Evolutionary conservation across 2,888 invertebrate genomes (phyloP).

Genomic region (Trypoxylon attenuatum): DNA sequence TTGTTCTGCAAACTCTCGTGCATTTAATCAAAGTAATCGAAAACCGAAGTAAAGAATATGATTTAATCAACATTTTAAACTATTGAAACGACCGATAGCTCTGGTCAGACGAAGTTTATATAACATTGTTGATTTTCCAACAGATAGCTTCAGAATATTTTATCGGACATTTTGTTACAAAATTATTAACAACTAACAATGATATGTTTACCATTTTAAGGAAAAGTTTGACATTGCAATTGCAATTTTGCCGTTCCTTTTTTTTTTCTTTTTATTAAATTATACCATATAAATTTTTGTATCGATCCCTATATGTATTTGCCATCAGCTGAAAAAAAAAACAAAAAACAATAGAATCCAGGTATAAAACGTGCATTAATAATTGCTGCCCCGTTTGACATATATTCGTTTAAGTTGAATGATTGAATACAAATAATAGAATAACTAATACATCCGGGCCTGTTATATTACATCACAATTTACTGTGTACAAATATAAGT

Average conservation of each 20-base stretch:
- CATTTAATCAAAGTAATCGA: slow-evolving; percentile 26
- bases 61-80: slow-evolving; percentile 27
- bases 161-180: slow-evolving; percentile 7
- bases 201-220: too few species aligned
- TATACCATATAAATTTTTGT: too few species aligned
- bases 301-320: not conserved
- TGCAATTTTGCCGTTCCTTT: too few species aligned
- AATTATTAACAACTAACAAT: slow-evolving; percentile 31
- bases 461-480: not conserved
- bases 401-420: not conserved
- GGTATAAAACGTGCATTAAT: slow-evolving; percentile 9
- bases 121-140: slow-evolving; percentile 3
- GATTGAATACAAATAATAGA: not conserved
- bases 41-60: slow-evolving; percentile 38
- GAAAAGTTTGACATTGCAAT: too few species aligned
- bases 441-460: not conserved
- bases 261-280: slow-evolving; percentile 10
- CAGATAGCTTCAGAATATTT: slow-evolving; percentile 13
- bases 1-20: slow-evolving; percentile 34
- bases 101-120: slow-evolving; percentile 14
- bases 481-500: not conserved
- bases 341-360: too few species aligned
- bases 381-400: not conserved
- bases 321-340: slow-evolving; percentile 15
- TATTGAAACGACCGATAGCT: slow-evolving; percentile 15